A percentile compares a stretch with the other conserved stretches of the same genome.
These are phyloP conservation scores for Petromus typicus DNA, from an alignment of 2,113 vertebrate species.

Conservation along the genomic window DNA sequence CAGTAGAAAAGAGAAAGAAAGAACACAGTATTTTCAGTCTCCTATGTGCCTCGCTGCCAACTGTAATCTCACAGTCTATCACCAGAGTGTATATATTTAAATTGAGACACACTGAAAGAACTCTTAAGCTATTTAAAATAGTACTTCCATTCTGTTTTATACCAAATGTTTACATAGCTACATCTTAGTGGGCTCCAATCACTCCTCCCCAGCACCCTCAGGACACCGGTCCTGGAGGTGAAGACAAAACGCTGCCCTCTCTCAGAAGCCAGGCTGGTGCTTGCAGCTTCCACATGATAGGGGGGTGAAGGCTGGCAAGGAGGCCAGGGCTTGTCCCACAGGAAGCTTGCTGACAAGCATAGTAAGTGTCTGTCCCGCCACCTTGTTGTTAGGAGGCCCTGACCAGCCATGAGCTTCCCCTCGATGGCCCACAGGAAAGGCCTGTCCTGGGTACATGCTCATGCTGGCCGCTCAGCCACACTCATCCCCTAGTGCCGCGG, in stretches of 20 bases:
- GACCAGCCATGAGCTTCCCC: background rate
- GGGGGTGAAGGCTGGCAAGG: no score
- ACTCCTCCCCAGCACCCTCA: background rate
- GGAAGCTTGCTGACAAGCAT: background rate
- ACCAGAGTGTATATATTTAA: background rate
- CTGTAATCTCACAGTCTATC: background rate
- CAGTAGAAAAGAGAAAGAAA: background rate
- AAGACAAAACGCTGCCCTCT: background rate
- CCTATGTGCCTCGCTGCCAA: background rate
- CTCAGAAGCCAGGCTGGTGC: background rate
- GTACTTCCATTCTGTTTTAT: background rate
- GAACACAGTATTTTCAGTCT: background rate
- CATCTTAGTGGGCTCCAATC: background rate
- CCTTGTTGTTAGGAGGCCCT: background rate
- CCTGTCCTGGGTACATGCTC: background rate
- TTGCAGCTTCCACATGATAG: background rate
- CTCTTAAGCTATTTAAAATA: background rate
- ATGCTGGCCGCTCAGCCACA: background rate
- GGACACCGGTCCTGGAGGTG: background rate
- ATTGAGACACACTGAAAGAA: background rate
- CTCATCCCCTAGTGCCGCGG: background rate
- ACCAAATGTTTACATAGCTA: background rate
- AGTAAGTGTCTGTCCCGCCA: background rate
- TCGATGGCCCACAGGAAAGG: background rate
- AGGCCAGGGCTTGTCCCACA: background rate